Evolutionary conservation across 1,140 invertebrate genomes (phyloP).

Genomic region (Dendroctonus ponderosae): DNA sequence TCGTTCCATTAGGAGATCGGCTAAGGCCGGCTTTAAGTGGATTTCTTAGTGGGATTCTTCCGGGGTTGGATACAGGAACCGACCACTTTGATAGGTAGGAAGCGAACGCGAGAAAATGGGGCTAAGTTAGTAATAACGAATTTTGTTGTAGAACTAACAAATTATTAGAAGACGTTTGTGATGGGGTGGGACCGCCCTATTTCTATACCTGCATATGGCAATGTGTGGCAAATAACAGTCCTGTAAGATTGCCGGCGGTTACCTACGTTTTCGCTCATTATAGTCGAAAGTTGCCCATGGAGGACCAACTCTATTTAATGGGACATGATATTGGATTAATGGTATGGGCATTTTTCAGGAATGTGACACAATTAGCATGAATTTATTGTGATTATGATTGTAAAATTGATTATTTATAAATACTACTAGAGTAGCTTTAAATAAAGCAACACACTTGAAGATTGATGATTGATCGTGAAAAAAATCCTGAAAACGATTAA

Average conservation of each 20-base stretch:
- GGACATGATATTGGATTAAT: constrained; percentile 83
- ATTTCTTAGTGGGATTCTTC: constrained; percentile 79
- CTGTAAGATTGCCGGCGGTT: constrained; percentile 81
- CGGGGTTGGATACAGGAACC: constrained; percentile 87
- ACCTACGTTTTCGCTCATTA: constrained; percentile 80
- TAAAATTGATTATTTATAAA: too few species aligned
- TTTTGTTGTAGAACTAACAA: constrained; percentile 62
- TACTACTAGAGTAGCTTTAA: too few species aligned
- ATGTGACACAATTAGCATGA: too few species aligned
- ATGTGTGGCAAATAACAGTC: constrained; percentile 77
- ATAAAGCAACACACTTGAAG: too few species aligned
- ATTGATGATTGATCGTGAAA: too few species aligned
- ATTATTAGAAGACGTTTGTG: constrained; percentile 76
- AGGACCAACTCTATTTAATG: constrained; percentile 84
- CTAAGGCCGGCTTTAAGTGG: constrained; percentile 84
- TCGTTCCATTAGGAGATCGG: constrained; percentile 79
- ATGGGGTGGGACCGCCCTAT: constrained; percentile 73
- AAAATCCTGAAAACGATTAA: neutral
- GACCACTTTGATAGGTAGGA: constrained; percentile 81
- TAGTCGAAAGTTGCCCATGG: constrained; percentile 77
- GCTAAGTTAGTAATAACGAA: constrained; percentile 2
- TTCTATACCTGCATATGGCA: constrained; percentile 92
- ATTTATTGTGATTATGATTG: too few species aligned
- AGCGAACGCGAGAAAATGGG: constrained; percentile 5
- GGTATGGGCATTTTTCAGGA: constrained; percentile 53